These are phyloP conservation scores for Catocala nupta DNA, from an alignment of 2,888 invertebrate genomes.

Conservation along the genomic window DNA sequence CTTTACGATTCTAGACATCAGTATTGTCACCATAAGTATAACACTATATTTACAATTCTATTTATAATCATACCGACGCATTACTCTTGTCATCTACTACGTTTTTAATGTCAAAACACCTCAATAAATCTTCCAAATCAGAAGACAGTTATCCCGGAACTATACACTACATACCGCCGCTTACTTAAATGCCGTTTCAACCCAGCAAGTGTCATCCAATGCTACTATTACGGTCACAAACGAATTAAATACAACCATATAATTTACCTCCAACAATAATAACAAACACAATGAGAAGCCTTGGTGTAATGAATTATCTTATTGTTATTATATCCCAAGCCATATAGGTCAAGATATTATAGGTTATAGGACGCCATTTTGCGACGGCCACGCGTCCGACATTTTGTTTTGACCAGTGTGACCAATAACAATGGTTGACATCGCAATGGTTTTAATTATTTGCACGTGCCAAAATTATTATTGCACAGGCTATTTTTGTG, in stretches of 20 bases:
- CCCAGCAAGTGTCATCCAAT: constrained; percentile 37
- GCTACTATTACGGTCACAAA: constrained; percentile 50
- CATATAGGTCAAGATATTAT: constrained; percentile 70
- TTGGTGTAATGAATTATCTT: constrained; percentile 78
- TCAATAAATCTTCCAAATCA: too few relatives aligned
- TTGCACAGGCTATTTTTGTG: not conserved
- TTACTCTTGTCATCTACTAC: too few relatives aligned
- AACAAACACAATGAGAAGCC: constrained; percentile 69
- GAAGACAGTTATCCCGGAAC: too few relatives aligned
- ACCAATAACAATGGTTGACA: constrained; percentile 2
- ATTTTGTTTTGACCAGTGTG: constrained; percentile 48
- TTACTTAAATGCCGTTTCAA: constrained; percentile 27
- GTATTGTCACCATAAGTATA: too few relatives aligned
- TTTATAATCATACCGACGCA: too few relatives aligned
- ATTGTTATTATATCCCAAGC: constrained; percentile 75
- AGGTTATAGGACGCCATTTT: constrained; percentile 61
- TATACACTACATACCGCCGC: not conserved
- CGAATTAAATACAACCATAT: constrained; percentile 51
- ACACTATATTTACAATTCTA: too few relatives aligned
- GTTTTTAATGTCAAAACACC: too few relatives aligned
- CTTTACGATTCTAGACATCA: too few relatives aligned
- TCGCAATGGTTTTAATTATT: constrained; percentile 7
- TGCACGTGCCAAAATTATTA: constrained; percentile 8
- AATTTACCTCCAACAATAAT: constrained; percentile 55
- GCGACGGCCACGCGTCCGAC: constrained; percentile 43